phyloP scores from a whole-genome alignment of 2,113 vertebrate species.

The Apteryx owenii region DNA sequence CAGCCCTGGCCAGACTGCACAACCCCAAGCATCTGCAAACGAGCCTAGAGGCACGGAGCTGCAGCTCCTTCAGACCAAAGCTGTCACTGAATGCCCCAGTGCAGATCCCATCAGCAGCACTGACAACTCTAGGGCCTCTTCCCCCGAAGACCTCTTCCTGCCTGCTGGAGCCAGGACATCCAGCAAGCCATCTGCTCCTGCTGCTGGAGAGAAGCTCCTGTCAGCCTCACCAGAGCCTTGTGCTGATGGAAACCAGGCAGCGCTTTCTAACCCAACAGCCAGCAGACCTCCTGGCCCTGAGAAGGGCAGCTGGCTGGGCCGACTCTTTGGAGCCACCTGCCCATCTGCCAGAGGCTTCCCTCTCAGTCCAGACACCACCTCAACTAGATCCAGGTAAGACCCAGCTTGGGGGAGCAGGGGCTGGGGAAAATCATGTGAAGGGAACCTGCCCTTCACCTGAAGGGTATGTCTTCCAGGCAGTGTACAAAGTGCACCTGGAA shows the following conservation, averaged over 20 bases:
- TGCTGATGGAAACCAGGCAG: accelerated
- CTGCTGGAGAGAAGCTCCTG: neutral
- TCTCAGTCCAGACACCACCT: neutral
- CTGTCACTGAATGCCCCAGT: accelerated
- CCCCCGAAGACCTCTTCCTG: neutral
- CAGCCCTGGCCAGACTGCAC: neutral
- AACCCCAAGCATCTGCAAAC: accelerated
- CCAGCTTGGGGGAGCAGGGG: neutral
- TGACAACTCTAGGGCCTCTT: conserved; percentile 4
- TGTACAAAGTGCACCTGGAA: accelerated
- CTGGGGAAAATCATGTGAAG: accelerated
- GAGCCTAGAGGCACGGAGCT: neutral
- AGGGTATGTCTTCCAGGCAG: neutral
- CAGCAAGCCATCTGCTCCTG: accelerated
- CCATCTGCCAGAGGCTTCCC: neutral
- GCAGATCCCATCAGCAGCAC: neutral
- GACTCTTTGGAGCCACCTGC: conserved; percentile 86
- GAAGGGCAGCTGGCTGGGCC: conserved; percentile 75
- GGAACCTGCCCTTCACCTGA: neutral
- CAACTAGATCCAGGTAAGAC: conserved; percentile 67
- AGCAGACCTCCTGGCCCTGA: neutral
- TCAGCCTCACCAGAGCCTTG: neutral
- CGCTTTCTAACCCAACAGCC: neutral
- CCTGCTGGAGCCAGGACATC: neutral
- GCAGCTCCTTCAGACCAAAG: conserved; percentile 7